phyloP scores from a whole-genome alignment of 2,113 vertebrate species.

The Sitta europaea region DNA sequence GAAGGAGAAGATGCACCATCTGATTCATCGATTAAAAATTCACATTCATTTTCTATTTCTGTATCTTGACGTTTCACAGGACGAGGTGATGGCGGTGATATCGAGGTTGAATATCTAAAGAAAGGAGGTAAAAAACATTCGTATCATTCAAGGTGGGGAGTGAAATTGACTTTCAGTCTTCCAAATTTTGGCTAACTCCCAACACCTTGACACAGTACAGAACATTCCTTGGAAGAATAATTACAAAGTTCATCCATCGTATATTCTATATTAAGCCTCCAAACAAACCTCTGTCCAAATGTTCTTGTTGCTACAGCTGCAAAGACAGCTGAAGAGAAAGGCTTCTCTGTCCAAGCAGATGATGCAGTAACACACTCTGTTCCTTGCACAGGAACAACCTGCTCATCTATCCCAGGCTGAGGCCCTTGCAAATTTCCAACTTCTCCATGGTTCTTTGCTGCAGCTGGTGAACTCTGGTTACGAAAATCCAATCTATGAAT shows the following conservation, averaged over 20 bases:
- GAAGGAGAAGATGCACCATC: not conserved
- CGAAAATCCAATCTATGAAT: slow-evolving; percentile 12
- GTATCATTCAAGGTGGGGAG: accelerated
- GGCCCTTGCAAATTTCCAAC: not conserved
- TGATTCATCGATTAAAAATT: slow-evolving; percentile 73
- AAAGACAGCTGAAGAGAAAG: slow-evolving; percentile 29
- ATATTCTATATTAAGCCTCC: not conserved
- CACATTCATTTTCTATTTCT: slow-evolving; percentile 62
- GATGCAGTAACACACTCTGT: accelerated
- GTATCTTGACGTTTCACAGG: not conserved
- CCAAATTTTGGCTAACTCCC: not conserved
- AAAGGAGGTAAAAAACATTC: not conserved
- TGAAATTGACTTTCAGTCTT: not conserved
- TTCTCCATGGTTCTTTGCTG: not conserved
- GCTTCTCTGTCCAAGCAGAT: not conserved
- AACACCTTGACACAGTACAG: not conserved
- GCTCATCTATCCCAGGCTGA: not conserved
- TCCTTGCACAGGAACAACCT: not conserved
- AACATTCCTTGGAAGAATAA: not conserved
- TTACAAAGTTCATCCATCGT: not conserved
- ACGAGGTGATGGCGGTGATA: not conserved
- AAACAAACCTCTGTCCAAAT: slow-evolving; percentile 47
- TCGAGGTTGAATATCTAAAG: not conserved
- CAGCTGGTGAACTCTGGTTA: not conserved
- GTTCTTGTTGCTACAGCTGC: slow-evolving; percentile 35